A percentile compares a stretch with the other conserved stretches of the same genome.
Evolutionary conservation across 1,140 invertebrate species (phyloP).

Genomic region (Aphelenchoides avenae): DNA sequence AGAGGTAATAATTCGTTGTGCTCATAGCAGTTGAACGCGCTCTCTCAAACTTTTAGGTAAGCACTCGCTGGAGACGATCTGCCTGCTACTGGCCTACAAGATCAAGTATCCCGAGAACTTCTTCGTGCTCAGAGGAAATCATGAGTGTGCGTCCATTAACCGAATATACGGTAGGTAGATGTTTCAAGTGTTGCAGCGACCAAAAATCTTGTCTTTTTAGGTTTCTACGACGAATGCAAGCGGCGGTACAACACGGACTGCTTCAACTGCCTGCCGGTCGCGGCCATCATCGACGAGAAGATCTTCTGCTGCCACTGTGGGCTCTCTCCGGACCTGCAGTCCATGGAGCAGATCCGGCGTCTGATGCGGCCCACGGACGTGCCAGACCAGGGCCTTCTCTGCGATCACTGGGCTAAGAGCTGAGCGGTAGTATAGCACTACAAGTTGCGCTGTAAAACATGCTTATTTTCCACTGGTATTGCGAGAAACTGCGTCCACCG

Average conservation of each 20-base stretch:
- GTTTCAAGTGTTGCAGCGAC: no score
- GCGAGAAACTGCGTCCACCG: no score
- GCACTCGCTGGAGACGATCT: constrained; percentile 67
- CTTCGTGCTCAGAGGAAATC: constrained; percentile 67
- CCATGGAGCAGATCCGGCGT: constrained; percentile 65
- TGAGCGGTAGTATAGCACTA: no score
- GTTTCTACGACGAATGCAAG: constrained; percentile 89
- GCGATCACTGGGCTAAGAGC: no score
- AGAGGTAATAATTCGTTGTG: constrained; percentile 69
- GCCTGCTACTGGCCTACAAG: constrained; percentile 77
- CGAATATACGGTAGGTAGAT: constrained; percentile 68
- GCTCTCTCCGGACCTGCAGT: constrained; percentile 64
- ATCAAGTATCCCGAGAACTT: constrained; percentile 70
- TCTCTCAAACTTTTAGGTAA: background rate
- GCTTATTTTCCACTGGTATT: no score
- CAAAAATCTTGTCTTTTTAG: no score
- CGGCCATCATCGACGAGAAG: constrained; percentile 82
- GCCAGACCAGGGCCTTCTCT: constrained; percentile 66
- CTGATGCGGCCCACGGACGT: constrained; percentile 65
- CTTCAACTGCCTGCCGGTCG: constrained; percentile 94
- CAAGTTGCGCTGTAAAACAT: no score
- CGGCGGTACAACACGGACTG: constrained; percentile 89
- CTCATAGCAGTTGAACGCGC: no score
- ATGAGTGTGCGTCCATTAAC: constrained; percentile 68
- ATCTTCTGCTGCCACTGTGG: constrained; percentile 82